phyloP scores from a whole-genome alignment of 2,888 invertebrate species.

The Abrostola triplasia region DNA sequence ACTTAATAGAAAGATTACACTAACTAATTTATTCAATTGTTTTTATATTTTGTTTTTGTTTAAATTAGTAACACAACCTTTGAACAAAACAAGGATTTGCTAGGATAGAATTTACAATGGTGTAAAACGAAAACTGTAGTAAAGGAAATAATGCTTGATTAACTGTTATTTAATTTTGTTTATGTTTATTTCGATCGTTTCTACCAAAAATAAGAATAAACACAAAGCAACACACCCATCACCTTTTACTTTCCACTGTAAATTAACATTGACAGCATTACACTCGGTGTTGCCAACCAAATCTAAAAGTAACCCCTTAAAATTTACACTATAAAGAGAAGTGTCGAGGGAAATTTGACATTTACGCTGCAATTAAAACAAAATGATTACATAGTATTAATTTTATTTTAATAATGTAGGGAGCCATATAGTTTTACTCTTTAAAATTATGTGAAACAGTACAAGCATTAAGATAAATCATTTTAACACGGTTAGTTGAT shows the following conservation, averaged over 20 bases:
- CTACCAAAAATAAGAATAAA: conserved; percentile 67
- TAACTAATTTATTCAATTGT: conserved; percentile 43
- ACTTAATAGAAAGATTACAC: conserved; percentile 45
- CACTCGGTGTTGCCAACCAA: conserved; percentile 46
- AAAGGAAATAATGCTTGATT: conserved; percentile 21
- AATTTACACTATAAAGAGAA: background rate
- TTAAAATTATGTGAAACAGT: too few relatives aligned
- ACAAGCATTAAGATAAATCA: too few relatives aligned
- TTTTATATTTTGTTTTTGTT: conserved; percentile 57
- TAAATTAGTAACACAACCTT: conserved; percentile 45
- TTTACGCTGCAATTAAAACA: too few relatives aligned
- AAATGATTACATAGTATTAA: too few relatives aligned
- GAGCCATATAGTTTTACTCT: too few relatives aligned
- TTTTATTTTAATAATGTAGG: too few relatives aligned
- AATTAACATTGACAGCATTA: conserved; percentile 69
- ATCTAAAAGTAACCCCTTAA: conserved; percentile 14
- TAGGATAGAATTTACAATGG: conserved; percentile 38
- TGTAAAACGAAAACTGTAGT: conserved; percentile 14
- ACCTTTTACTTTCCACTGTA: conserved; percentile 80
- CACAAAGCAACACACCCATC: conserved; percentile 84
- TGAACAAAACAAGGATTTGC: conserved; percentile 39
- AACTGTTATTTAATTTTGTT: conserved; percentile 30
- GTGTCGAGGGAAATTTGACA: background rate
- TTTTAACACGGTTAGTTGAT: too few relatives aligned
- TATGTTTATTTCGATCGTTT: conserved; percentile 57